Percentiles rank a stretch among this genome's conserved stretches.
These are phyloP conservation scores for Hoplodrina blanda DNA, from an alignment of 2,888 invertebrate species.

Conservation along the genomic window DNA sequence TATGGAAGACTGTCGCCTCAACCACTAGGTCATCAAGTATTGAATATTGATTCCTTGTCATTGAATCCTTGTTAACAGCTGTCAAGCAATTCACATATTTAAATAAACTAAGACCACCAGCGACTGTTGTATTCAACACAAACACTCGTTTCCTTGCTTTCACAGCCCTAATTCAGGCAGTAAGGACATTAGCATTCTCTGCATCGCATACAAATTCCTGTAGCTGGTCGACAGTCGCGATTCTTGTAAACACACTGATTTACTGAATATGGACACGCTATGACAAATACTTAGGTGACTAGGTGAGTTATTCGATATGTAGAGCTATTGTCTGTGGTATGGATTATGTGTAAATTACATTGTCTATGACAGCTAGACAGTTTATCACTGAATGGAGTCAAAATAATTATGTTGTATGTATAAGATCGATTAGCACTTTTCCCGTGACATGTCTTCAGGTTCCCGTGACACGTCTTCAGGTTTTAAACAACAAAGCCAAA, in stretches of 20 bases:
- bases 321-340: slow-evolving; percentile 36
- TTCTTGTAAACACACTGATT: slow-evolving; percentile 71
- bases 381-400: slow-evolving; percentile 25
- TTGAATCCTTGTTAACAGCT: neutral
- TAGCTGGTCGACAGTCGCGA: slow-evolving; percentile 68
- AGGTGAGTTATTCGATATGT: slow-evolving; percentile 22
- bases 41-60: neutral
- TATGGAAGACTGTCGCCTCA: too few species aligned
- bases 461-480: too few species aligned
- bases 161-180: slow-evolving; percentile 71
- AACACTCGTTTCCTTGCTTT: slow-evolving; percentile 11
- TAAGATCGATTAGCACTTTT: too few species aligned
- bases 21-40: neutral
- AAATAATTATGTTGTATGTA: slow-evolving; percentile 8
- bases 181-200: slow-evolving; percentile 75
- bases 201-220: slow-evolving; percentile 76
- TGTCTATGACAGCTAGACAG: slow-evolving; percentile 44
- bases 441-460: too few species aligned
- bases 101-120: slow-evolving; percentile 40
- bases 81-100: slow-evolving; percentile 11
- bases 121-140: slow-evolving; percentile 13
- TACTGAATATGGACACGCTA: slow-evolving; percentile 69
- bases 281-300: slow-evolving; percentile 18
- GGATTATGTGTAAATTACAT: slow-evolving; percentile 53
- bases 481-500: too few species aligned